Percentiles rank a stretch among this genome's conserved stretches.
Evolutionary conservation across 2,888 invertebrate species (phyloP).

Genomic region (Calephelis perditalis): DNA sequence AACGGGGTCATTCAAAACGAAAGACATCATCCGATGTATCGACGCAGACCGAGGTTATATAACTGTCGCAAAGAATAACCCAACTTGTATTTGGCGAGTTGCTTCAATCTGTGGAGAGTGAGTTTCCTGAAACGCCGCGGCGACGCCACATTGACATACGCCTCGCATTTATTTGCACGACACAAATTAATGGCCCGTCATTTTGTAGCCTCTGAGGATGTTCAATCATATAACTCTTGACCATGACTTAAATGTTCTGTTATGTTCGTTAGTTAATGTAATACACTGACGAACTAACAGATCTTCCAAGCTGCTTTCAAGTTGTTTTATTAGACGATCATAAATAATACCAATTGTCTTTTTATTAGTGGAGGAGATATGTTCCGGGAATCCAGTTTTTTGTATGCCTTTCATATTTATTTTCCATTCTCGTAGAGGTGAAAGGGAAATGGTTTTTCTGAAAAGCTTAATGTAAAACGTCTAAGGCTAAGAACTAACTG

Average conservation of each 20-base stretch:
- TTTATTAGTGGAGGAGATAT: too few species aligned
- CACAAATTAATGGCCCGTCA: slow-evolving; percentile 66
- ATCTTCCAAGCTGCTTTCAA: not conserved
- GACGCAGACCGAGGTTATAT: slow-evolving; percentile 12
- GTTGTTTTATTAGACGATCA: too few species aligned
- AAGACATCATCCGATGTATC: slow-evolving; percentile 16
- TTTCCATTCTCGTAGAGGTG: too few species aligned
- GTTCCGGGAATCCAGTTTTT: too few species aligned
- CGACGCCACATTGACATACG: slow-evolving; percentile 43
- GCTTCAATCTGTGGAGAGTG: slow-evolving; percentile 25
- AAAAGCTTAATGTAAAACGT: too few species aligned
- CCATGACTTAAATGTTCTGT: slow-evolving; percentile 17
- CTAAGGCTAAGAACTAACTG: too few species aligned
- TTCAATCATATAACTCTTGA: slow-evolving; percentile 44
- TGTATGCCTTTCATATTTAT: too few species aligned
- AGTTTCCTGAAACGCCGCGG: slow-evolving; percentile 28
- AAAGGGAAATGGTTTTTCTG: too few species aligned
- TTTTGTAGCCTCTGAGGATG: slow-evolving; percentile 44
- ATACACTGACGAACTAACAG: slow-evolving; percentile 2
- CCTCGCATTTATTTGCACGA: slow-evolving; percentile 66
- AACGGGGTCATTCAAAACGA: slow-evolving; percentile 12
- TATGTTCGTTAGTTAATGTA: slow-evolving; percentile 25
- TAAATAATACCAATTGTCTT: too few species aligned
- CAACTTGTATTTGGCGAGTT: slow-evolving; percentile 25
- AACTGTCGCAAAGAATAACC: slow-evolving; percentile 17